Conservation (phyloP, 2,888 invertebrate species). For the Cryptocheilus praepositus region DNA sequence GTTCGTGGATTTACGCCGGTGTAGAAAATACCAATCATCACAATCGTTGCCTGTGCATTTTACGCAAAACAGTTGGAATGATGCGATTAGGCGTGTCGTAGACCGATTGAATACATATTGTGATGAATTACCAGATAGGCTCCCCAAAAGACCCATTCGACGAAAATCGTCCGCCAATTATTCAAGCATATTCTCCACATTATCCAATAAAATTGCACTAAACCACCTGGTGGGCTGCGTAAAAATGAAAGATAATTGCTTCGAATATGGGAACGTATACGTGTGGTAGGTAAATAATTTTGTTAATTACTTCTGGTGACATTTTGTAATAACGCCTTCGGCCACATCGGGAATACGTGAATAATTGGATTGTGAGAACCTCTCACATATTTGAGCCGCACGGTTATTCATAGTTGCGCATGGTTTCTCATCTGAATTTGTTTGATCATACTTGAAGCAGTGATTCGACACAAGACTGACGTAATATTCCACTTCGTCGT, state of each 20-base stretch:
- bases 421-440: neutral
- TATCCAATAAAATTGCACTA: slow-evolving; percentile 74
- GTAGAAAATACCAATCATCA: slow-evolving; percentile 75
- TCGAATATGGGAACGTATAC: neutral
- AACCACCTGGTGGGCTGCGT: slow-evolving; percentile 69
- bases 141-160: slow-evolving; percentile 37
- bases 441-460: slow-evolving; percentile 6
- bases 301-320: neutral
- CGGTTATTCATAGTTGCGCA: too few relatives aligned
- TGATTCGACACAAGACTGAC: slow-evolving; percentile 74
- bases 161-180: slow-evolving; percentile 66
- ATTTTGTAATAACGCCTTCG: too few relatives aligned
- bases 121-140: slow-evolving; percentile 30
- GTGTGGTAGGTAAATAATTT: neutral
- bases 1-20: slow-evolving; percentile 74
- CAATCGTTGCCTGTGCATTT: slow-evolving; percentile 66
- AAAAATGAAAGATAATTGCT: neutral
- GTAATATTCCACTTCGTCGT: slow-evolving; percentile 77
- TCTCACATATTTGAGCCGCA: neutral
- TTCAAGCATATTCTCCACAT: slow-evolving; percentile 73
- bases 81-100: neutral
- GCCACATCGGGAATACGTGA: slow-evolving; percentile 14
- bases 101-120: neutral
- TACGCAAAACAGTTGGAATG: neutral
- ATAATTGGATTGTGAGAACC: slow-evolving; percentile 11